Evolutionary conservation across 2,113 vertebrate species (phyloP).

Genomic region (Abramis brama): DNA sequence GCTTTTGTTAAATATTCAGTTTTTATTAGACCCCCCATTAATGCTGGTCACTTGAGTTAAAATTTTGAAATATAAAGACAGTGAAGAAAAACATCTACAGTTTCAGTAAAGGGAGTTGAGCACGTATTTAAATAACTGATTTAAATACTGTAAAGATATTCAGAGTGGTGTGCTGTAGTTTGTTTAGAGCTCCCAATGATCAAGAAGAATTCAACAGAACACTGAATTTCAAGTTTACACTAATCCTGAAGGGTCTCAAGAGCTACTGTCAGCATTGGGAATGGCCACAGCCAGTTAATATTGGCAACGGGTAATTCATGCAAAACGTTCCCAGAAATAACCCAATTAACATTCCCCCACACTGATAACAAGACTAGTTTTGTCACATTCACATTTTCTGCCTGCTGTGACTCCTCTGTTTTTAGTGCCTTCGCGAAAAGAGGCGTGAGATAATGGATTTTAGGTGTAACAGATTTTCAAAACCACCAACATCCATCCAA

Average conservation of each 20-base stretch:
- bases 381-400: slow-evolving; percentile 56
- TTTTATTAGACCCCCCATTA: background rate
- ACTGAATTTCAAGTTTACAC: slow-evolving; percentile 11
- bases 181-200: background rate
- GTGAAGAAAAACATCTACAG: background rate
- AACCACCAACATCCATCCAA: background rate
- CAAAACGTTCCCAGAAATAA: slow-evolving; percentile 59
- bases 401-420: slow-evolving; percentile 55
- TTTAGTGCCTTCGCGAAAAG: background rate
- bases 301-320: slow-evolving; percentile 54
- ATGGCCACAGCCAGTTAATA: slow-evolving; percentile 60
- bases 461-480: background rate
- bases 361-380: slow-evolving; percentile 70
- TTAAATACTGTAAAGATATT: background rate
- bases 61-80: slow-evolving; percentile 61
- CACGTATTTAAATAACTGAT: background rate
- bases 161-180: background rate
- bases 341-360: slow-evolving; percentile 58
- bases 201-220: background rate
- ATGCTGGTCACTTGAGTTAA: background rate
- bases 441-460: slow-evolving; percentile 3
- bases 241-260: slow-evolving; percentile 31
- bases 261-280: slow-evolving; percentile 28
- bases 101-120: background rate
- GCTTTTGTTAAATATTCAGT: background rate